These are phyloP conservation scores for Cerceris rybyensis DNA, from an alignment of 2,888 invertebrate genomes.

Conservation along the genomic window DNA sequence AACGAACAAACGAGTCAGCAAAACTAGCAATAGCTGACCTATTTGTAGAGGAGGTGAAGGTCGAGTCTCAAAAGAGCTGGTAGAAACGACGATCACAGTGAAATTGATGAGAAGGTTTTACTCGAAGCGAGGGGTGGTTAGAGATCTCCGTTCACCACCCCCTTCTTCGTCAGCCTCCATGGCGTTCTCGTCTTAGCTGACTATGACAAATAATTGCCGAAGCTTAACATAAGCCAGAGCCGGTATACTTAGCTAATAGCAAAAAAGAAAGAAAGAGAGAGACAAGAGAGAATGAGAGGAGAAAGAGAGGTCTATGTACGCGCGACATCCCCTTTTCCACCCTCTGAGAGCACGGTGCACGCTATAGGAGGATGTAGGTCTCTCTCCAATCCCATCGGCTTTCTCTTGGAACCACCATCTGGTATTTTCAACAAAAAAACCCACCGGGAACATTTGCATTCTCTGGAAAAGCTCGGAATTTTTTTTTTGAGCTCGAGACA, in stretches of 20 bases:
- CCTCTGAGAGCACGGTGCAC: neutral
- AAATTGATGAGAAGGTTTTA: conserved; percentile 64
- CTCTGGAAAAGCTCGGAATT: conserved; percentile 13
- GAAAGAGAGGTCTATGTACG: conserved; percentile 23
- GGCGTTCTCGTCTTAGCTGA: conserved; percentile 68
- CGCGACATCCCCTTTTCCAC: neutral
- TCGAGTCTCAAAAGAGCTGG: conserved; percentile 6
- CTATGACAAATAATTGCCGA: conserved; percentile 79
- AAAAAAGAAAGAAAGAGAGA: conserved; percentile 65
- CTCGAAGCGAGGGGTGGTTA: conserved; percentile 1
- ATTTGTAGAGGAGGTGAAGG: conserved; percentile 12
- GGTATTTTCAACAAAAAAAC: conserved; percentile 9
- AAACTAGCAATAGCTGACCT: conserved; percentile 3
- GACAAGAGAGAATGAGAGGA: conserved; percentile 15
- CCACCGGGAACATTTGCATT: conserved; percentile 4
- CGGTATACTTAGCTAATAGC: conserved; percentile 80
- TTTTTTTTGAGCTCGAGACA: neutral
- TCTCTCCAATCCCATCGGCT: conserved; percentile 1
- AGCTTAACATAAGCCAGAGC: conserved; percentile 79
- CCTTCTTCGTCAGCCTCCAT: conserved; percentile 16
- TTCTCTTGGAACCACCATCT: conserved; percentile 18
- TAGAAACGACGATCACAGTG: conserved; percentile 29
- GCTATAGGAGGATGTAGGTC: conserved; percentile 3
- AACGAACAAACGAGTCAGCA: neutral
- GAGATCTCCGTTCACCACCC: conserved; percentile 9